Evolutionary conservation across 1,140 invertebrate genomes (phyloP).

Genomic region (Harpegnathos saltator): DNA sequence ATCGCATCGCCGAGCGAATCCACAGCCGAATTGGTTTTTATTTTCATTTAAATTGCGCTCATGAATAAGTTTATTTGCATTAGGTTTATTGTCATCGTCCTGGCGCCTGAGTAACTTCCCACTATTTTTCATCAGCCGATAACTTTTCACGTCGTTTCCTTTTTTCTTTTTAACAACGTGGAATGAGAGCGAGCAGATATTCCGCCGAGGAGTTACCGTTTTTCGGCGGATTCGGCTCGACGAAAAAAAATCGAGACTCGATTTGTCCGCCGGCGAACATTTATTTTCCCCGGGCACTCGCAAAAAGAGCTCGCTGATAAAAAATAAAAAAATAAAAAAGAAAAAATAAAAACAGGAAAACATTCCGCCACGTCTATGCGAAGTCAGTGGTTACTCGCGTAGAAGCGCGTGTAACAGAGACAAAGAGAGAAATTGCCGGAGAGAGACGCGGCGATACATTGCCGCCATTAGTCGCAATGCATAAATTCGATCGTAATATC

Average conservation of each 20-base stretch:
- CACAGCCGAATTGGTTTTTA: constrained; percentile 43
- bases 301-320: too few relatives aligned
- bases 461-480: constrained; percentile 53
- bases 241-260: too few relatives aligned
- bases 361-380: too few relatives aligned
- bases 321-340: too few relatives aligned
- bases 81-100: constrained; percentile 32
- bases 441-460: constrained; percentile 34
- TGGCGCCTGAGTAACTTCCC: neutral
- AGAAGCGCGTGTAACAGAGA: neutral
- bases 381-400: neutral
- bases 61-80: constrained; percentile 55
- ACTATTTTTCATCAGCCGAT: constrained; percentile 5
- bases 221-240: too few relatives aligned
- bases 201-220: neutral
- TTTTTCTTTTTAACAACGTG: too few relatives aligned
- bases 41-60: constrained; percentile 56
- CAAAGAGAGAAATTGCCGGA: neutral
- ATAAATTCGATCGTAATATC: constrained; percentile 62
- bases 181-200: neutral
- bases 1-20: constrained; percentile 51
- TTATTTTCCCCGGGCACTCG: too few relatives aligned
- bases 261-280: too few relatives aligned
- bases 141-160: constrained; percentile 18
- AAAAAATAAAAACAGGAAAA: too few relatives aligned